phyloP scores from a whole-genome alignment of 2,888 invertebrate genomes.

The Pheosia tremula region DNA sequence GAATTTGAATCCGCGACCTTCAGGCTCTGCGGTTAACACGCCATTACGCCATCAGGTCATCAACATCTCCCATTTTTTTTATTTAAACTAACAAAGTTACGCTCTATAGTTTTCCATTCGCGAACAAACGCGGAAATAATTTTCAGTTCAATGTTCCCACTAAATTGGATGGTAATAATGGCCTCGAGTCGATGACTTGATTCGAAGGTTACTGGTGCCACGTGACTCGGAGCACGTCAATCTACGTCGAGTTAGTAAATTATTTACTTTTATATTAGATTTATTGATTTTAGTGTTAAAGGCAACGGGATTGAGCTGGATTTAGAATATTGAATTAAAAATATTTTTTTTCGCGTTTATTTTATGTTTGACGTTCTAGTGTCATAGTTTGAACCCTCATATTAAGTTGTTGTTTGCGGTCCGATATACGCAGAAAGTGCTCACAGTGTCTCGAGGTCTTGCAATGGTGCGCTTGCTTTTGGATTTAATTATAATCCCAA shows the following conservation, averaged over 20 bases:
- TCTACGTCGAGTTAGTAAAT: neutral
- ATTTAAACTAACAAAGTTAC: neutral
- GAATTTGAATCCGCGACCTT: too few relatives aligned
- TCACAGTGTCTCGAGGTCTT: too few relatives aligned
- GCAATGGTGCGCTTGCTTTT: too few relatives aligned
- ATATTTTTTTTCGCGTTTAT: too few relatives aligned
- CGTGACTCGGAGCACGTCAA: neutral
- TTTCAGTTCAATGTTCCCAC: conserved; percentile 3
- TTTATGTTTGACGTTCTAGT: too few relatives aligned
- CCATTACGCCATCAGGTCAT: neutral
- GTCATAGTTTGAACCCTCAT: too few relatives aligned
- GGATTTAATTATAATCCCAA: too few relatives aligned
- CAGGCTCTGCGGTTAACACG: too few relatives aligned
- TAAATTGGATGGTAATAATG: conserved; percentile 6
- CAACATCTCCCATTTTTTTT: neutral
- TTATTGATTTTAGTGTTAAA: neutral
- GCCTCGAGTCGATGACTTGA: conserved; percentile 12
- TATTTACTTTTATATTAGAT: neutral
- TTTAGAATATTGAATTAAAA: too few relatives aligned
- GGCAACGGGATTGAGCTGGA: too few relatives aligned
- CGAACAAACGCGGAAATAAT: conserved; percentile 2
- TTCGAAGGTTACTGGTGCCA: neutral
- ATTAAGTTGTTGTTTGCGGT: too few relatives aligned
- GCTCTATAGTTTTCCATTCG: neutral
- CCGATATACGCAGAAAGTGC: too few relatives aligned